Evolutionary conservation across 2,797 vertebrate species (phyloP).

Genomic region (Gambusia yucatana): DNA sequence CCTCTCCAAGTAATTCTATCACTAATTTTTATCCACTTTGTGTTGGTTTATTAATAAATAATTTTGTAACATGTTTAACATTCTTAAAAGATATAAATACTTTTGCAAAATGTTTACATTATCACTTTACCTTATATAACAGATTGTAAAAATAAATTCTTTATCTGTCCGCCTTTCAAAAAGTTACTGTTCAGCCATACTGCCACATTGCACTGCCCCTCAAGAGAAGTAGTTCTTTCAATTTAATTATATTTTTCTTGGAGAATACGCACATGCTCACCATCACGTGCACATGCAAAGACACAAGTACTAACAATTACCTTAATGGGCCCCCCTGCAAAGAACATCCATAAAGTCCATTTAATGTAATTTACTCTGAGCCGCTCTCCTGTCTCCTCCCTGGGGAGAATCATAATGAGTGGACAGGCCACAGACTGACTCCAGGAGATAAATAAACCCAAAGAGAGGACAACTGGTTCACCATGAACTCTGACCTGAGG

Average conservation of each 20-base stretch:
- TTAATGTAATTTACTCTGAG: conserved; percentile 76
- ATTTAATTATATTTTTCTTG: conserved; percentile 42
- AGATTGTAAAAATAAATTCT: not conserved
- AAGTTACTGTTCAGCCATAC: not conserved
- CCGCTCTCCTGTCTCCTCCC: conserved; percentile 60
- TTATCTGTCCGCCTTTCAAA: not conserved
- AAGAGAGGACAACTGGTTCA: conserved; percentile 28
- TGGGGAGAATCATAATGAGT: conserved; percentile 81
- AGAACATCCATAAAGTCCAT: conserved; percentile 82
- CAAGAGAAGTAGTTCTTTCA: conserved; percentile 36
- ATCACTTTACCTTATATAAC: not conserved
- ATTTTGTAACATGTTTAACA: not conserved
- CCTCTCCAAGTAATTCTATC: not conserved
- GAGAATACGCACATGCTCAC: conserved; percentile 18
- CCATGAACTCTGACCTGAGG: conserved; percentile 49
- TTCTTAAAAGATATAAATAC: not conserved
- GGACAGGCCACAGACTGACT: conserved; percentile 57
- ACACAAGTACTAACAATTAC: conserved; percentile 73
- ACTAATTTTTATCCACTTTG: not conserved
- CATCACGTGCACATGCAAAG: conserved; percentile 17
- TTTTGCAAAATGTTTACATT: not conserved
- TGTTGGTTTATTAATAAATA: not conserved
- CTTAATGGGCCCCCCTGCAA: conserved; percentile 80
- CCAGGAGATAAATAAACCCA: conserved; percentile 65
- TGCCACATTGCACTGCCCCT: conserved; percentile 10